These are phyloP conservation scores for Paracanthobrama guichenoti DNA, from an alignment of 2,113 vertebrate genomes.

Conservation along the genomic window DNA sequence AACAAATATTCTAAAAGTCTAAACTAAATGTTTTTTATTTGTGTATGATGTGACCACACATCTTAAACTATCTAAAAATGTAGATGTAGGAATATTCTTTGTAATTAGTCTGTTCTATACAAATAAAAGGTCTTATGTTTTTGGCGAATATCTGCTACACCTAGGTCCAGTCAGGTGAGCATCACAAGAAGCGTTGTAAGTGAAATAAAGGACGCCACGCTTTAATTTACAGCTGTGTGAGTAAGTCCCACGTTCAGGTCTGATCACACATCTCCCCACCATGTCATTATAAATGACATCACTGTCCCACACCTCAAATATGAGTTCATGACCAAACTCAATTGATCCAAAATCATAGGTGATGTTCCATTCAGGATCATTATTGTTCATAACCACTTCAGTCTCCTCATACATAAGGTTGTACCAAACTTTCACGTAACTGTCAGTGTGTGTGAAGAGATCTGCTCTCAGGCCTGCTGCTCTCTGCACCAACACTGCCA, in stretches of 20 bases:
- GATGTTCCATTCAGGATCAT: conserved; percentile 74
- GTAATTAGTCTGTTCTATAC: background rate
- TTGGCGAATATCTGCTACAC: conserved; percentile 74
- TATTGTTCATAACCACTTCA: conserved; percentile 66
- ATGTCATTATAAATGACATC: conserved; percentile 73
- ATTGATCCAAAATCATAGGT: conserved; percentile 71
- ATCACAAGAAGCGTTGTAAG: conserved; percentile 70
- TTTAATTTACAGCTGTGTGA: conserved; percentile 72
- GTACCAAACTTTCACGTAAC: conserved; percentile 77
- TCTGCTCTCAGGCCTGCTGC: conserved; percentile 71
- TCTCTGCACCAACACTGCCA: conserved; percentile 66
- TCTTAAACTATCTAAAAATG: too few species aligned
- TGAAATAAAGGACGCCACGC: conserved; percentile 73
- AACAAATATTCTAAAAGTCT: background rate
- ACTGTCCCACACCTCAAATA: conserved; percentile 78
- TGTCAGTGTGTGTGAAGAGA: conserved; percentile 72
- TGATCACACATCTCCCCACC: conserved; percentile 66
- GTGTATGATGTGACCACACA: too few species aligned
- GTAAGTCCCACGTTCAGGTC: conserved; percentile 70
- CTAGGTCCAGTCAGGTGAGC: conserved; percentile 72
- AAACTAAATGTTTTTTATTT: too few species aligned
- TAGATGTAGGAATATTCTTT: background rate
- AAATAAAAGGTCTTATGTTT: conserved; percentile 18
- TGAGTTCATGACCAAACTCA: conserved; percentile 70
- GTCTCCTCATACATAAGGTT: conserved; percentile 71